phyloP scores from a whole-genome alignment of 2,888 invertebrate genomes.

The Drosophila yooni region DNA sequence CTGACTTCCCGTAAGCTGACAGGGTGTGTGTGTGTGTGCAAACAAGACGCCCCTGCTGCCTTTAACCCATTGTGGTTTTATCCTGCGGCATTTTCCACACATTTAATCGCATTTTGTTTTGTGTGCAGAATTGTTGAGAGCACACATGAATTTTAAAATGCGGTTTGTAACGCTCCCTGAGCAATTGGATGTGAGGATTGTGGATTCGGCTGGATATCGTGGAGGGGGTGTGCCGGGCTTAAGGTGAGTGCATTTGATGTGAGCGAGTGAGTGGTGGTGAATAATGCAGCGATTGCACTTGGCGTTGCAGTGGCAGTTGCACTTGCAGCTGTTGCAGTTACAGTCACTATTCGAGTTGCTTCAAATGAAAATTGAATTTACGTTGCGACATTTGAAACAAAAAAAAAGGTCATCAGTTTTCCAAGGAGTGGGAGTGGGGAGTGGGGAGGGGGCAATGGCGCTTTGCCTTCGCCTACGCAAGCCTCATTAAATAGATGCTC shows the following conservation, averaged over 20 bases:
- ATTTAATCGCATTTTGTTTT: slow-evolving; percentile 82
- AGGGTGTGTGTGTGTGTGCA: slow-evolving; percentile 57
- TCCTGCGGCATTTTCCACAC: slow-evolving; percentile 82
- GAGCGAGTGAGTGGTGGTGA: slow-evolving; percentile 73
- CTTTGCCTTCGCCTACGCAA: slow-evolving; percentile 42
- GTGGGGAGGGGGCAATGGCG: slow-evolving; percentile 18
- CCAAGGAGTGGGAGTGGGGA: slow-evolving; percentile 21
- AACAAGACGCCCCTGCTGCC: slow-evolving; percentile 63
- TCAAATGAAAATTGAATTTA: slow-evolving; percentile 74
- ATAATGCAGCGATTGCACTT: slow-evolving; percentile 66
- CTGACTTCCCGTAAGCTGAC: slow-evolving; percentile 4
- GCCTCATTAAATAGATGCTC: slow-evolving; percentile 81
- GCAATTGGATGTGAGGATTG: slow-evolving; percentile 7
- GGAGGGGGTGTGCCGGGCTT: not conserved
- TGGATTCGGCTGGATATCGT: not conserved
- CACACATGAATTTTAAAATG: slow-evolving; percentile 79
- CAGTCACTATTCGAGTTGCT: slow-evolving; percentile 12
- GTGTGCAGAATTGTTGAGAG: slow-evolving; percentile 65
- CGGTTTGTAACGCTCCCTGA: slow-evolving; percentile 46
- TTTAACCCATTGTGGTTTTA: slow-evolving; percentile 75
- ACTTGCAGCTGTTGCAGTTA: slow-evolving; percentile 14
- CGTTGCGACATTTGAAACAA: slow-evolving; percentile 71
- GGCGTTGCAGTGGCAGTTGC: slow-evolving; percentile 19
- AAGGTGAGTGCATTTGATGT: slow-evolving; percentile 47
- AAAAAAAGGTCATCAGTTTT: slow-evolving; percentile 21